Evolutionary conservation across 2,888 invertebrate genomes (phyloP).

Genomic region (Andrena hattorfiana): DNA sequence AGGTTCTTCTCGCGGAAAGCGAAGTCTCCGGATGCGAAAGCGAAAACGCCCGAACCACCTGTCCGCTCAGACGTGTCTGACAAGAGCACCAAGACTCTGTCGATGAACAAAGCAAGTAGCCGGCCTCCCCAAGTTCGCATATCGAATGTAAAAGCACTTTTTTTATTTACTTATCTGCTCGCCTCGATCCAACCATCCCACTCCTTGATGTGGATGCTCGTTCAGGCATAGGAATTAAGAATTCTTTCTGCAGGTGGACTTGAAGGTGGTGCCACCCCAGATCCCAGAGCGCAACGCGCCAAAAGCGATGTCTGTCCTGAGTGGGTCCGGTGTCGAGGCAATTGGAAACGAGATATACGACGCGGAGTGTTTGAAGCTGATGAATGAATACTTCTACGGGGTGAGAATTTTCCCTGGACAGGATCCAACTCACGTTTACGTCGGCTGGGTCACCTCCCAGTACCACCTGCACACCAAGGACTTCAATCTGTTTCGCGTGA

Average conservation of each 20-base stretch:
- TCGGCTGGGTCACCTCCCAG: constrained; percentile 99
- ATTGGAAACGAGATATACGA: constrained; percentile 96
- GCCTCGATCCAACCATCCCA: not conserved
- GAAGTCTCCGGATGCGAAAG: constrained; percentile 87
- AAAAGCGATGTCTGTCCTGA: constrained; percentile 89
- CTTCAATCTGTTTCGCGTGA: constrained; percentile 94
- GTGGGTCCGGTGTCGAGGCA: constrained; percentile 90
- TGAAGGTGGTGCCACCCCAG: constrained; percentile 88
- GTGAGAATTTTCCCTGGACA: constrained; percentile 96
- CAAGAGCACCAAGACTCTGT: constrained; percentile 73
- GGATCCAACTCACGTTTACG: constrained; percentile 97
- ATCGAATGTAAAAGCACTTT: constrained; percentile 79
- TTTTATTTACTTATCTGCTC: constrained; percentile 40
- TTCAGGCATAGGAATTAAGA: not conserved
- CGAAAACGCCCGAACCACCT: constrained; percentile 90
- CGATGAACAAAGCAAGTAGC: constrained; percentile 72
- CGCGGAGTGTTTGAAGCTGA: constrained; percentile 93
- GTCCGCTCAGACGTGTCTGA: constrained; percentile 83
- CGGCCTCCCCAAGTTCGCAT: constrained; percentile 82
- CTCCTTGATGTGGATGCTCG: not conserved
- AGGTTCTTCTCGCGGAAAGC: constrained; percentile 94
- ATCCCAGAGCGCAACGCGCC: constrained; percentile 89
- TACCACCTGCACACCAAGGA: constrained; percentile 96
- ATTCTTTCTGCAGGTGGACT: constrained; percentile 86
- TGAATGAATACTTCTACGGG: constrained; percentile 99